Evolutionary conservation across 1,140 invertebrate genomes (phyloP), one percentile per base, ranked within the genome.

Genomic region (Ditylenchus dipsaci): DNA sequence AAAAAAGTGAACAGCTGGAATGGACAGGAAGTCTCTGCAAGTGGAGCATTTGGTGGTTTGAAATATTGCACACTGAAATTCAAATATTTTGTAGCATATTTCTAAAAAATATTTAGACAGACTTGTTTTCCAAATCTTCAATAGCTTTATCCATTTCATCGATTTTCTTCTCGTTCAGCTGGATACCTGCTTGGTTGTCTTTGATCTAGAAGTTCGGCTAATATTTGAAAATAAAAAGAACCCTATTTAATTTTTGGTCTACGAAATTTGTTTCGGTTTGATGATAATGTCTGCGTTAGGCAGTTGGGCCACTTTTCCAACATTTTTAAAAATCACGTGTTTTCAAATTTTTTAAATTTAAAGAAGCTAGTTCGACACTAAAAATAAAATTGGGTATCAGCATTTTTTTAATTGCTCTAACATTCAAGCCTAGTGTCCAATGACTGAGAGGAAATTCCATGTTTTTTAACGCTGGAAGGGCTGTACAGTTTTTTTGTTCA

Each of bases 1-100:
- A 78, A 77, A 42, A 63, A 78, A 78, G 47, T 78, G 71, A 30
- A 78, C 61, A 15, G 77, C 64, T 0, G 76, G 76, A n/a, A 75
- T 58, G 38, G 60, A 33, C 15, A 77, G 47, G 8, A 45, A 33
- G 21, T 43, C 26, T 27, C 53, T 56, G 60, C 78, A 78, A n/a
- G 60, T 66, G 13, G 63, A 27, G 58, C 76, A 78, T 45, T 78
- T 80, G 17, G n/a, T 65, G n/a, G 63, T 49, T 78, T 78, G 76
- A 57, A 79, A 78, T 11, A 78, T 61, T 78, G 76, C n/a, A 76
- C 71, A 30, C 76, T 78, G 45, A 58, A 68, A 76, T 58, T 42
- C 5, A 3, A 53, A 21, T 38, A 5, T 38, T 38, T 38, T 38
- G 33, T 38, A 5, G 33, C 3, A 5, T n/a, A n/a, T n/a, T n/a